Evolutionary conservation across 1,140 invertebrate species (phyloP).

Genomic region (Diachasma alloeum): DNA sequence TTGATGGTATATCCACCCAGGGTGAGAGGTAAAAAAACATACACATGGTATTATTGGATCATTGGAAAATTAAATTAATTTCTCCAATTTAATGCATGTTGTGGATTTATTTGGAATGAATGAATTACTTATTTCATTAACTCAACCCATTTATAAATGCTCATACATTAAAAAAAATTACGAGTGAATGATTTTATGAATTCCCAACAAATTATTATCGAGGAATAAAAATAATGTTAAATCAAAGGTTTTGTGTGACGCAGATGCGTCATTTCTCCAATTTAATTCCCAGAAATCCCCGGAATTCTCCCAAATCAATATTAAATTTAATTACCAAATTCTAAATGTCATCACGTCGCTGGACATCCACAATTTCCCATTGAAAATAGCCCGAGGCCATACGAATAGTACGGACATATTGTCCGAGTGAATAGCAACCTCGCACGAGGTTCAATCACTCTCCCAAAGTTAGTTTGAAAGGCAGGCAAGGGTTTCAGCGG

Average conservation of each 20-base stretch:
- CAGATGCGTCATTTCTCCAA: no score
- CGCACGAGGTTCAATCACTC: slow-evolving; percentile 8
- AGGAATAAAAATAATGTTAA: no score
- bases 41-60: not conserved
- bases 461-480: slow-evolving; percentile 8
- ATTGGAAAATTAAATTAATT: not conserved
- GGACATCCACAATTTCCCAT: not conserved
- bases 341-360: slow-evolving; percentile 54
- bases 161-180: no score
- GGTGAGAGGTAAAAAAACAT: not conserved
- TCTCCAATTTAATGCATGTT: no score
- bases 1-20: not conserved
- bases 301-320: slow-evolving; percentile 11
- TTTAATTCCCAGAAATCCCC: not conserved
- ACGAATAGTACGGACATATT: not conserved
- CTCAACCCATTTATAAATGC: no score
- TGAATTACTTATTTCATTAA: no score
- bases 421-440: not conserved
- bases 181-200: no score
- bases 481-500: not conserved
- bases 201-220: no score
- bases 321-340: slow-evolving; percentile 61
- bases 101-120: no score
- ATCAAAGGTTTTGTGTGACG: no score
- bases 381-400: not conserved